Evolutionary conservation across 2,888 invertebrate species (phyloP), one percentile per base, ranked within the genome.

Genomic region (Gandaritis pyraliata): DNA sequence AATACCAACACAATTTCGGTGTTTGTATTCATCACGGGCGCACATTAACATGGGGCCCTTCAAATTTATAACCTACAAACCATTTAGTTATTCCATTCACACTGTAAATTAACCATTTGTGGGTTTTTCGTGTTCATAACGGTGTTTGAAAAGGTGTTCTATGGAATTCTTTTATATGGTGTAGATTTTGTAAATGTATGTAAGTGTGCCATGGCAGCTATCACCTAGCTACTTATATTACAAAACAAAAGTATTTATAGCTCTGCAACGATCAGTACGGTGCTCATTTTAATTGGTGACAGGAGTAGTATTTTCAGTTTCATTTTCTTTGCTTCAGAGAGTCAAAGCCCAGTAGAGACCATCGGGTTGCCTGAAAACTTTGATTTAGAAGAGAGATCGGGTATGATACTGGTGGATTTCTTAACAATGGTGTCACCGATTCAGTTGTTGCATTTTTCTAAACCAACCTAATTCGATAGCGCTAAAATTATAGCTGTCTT

Each of bases 21-120:
- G 58, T 66, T 64, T 64, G 59, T 65, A 60, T 65, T 64, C 64
- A 58, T 13, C 16, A 36, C 18, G 51, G 51, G 29, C 33, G n/a
- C 30, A 39, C 59, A 56, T 60, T 57, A 64, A 33, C 60, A 58
- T 60, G 57, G 30, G 29, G 53, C 57, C 58, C 54, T 62, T 57
- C 48, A 36, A 53, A 53, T 61, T 62, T 62, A 62, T 53, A 58
- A 62, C 62, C 53, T 53, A 58, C 58, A 55, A 64, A 64, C 39
- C 48, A 50, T 64, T 62, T 59, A 51, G 49, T 52, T 56, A 61
- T 68, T 65, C 60, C 51, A 61, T 68, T 68, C 59, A 65, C 54
- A 52, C 51, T 63, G 61, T 61, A 66, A 69, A 69, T 69, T 61
- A 67, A 60, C 49, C 55, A 61, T 67, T 67, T 67, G 66, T 65